Percentiles rank a stretch among this genome's conserved stretches.
Evolutionary conservation across 2,113 vertebrate species (phyloP).

Genomic region (Candoia aspera): DNA sequence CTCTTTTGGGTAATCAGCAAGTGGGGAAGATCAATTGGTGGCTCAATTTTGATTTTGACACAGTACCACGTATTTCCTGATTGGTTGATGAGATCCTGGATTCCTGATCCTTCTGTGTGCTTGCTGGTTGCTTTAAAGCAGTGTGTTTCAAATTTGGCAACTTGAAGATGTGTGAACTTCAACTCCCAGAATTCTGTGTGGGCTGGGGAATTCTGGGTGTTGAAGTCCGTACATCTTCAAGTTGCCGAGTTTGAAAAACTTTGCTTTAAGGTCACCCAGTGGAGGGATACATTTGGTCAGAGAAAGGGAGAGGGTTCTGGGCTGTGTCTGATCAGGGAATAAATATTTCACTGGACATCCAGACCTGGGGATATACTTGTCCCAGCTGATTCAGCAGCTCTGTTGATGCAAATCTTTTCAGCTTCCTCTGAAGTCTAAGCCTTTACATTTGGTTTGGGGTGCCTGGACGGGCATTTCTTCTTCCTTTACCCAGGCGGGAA

Average conservation of each 20-base stretch:
- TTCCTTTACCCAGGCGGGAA: background rate
- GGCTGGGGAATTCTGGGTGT: too few species aligned
- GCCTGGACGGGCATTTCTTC: background rate
- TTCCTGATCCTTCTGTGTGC: background rate
- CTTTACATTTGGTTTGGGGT: background rate
- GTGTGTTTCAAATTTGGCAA: background rate
- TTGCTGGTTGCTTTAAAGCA: background rate
- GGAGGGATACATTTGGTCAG: background rate
- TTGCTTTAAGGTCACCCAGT: background rate
- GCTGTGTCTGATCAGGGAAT: background rate
- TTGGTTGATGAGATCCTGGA: background rate
- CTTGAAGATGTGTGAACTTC: too few species aligned
- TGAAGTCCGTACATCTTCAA: too few species aligned
- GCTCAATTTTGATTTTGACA: background rate
- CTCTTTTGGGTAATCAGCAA: background rate
- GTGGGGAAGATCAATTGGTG: slow-evolving; percentile 11
- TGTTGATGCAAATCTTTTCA: background rate
- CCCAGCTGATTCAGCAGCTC: background rate
- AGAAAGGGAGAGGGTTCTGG: background rate
- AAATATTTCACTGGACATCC: background rate
- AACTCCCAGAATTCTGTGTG: too few species aligned
- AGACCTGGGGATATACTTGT: rapidly evolving
- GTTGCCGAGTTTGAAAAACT: too few species aligned
- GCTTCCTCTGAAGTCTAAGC: background rate
- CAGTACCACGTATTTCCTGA: rapidly evolving